Conservation (phyloP, 2,888 invertebrate species). For the Dexiosoma caninum region DNA sequence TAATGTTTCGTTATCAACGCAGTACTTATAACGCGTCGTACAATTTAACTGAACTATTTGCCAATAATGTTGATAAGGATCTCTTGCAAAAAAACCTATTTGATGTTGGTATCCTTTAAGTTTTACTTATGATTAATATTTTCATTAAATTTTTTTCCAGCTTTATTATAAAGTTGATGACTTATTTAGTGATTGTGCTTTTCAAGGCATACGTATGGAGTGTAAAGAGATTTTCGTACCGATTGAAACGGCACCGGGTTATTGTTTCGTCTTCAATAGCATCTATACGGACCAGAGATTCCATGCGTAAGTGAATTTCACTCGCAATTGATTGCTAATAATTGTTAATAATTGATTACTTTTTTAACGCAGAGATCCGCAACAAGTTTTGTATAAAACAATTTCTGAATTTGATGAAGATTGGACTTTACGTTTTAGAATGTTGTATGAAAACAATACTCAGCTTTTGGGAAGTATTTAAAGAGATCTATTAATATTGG, state of each 20-base stretch:
- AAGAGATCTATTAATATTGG: too few relatives aligned
- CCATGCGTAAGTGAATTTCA: conserved; percentile 3
- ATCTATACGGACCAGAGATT: background rate
- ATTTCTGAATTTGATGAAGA: conserved; percentile 34
- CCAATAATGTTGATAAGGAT: conserved; percentile 10
- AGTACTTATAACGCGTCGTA: background rate
- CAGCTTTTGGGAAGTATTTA: conserved; percentile 12
- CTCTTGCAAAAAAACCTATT: background rate
- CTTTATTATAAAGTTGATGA: conserved; percentile 16
- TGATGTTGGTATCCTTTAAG: background rate
- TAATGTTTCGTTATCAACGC: conserved; percentile 36
- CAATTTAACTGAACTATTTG: background rate
- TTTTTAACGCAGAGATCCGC: background rate
- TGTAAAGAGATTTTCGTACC: conserved; percentile 4
- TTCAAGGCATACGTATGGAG: background rate
- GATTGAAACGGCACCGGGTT: background rate
- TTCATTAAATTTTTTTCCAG: background rate
- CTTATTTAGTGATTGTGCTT: conserved; percentile 11
- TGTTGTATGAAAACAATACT: background rate
- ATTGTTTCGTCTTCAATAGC: conserved; percentile 50
- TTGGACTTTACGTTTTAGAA: conserved; percentile 39
- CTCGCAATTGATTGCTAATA: background rate
- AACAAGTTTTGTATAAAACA: background rate
- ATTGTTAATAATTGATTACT: background rate
- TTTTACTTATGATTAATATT: background rate